phyloP scores from a whole-genome alignment of 2,113 vertebrate genomes.

The Pao palembangensis region DNA sequence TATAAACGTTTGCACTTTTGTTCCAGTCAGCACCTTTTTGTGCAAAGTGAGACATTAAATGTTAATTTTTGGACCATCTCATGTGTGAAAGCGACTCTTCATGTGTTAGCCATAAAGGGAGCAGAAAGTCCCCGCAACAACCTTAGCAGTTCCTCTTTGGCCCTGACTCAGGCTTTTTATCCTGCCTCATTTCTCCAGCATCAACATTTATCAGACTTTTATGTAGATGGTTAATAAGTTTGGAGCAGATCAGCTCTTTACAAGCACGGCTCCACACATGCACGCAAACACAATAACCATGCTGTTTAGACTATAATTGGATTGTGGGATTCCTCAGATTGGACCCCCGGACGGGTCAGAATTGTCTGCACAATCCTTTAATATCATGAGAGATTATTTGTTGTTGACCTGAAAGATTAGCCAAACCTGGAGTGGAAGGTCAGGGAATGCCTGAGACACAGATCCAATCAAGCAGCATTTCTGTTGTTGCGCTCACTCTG shows the following conservation, averaged over 20 bases:
- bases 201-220: constrained; percentile 44
- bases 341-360: constrained; percentile 38
- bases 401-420: constrained; percentile 58
- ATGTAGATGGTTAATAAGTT: constrained; percentile 55
- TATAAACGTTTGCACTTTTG: constrained; percentile 2
- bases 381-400: constrained; percentile 53
- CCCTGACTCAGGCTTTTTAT: constrained; percentile 21
- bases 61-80: constrained; percentile 1
- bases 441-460: constrained; percentile 30
- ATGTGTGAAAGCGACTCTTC: constrained; percentile 15
- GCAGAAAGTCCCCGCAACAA: constrained; percentile 11
- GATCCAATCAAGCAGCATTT: constrained; percentile 49
- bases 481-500: constrained; percentile 27
- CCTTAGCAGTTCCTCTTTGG: constrained; percentile 20
- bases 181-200: constrained; percentile 31
- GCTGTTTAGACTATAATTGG: constrained; percentile 46
- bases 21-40: constrained; percentile 4
- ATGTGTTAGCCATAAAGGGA: constrained; percentile 7
- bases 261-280: constrained; percentile 20
- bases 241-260: constrained; percentile 42
- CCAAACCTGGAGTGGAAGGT: constrained; percentile 39
- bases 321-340: constrained; percentile 47
- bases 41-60: not conserved
- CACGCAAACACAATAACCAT: constrained; percentile 35
- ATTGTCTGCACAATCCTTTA: constrained; percentile 44